Evolutionary conservation across 2,797 vertebrate genomes (phyloP).

Genomic region (Hypotaenidia okinawae): DNA sequence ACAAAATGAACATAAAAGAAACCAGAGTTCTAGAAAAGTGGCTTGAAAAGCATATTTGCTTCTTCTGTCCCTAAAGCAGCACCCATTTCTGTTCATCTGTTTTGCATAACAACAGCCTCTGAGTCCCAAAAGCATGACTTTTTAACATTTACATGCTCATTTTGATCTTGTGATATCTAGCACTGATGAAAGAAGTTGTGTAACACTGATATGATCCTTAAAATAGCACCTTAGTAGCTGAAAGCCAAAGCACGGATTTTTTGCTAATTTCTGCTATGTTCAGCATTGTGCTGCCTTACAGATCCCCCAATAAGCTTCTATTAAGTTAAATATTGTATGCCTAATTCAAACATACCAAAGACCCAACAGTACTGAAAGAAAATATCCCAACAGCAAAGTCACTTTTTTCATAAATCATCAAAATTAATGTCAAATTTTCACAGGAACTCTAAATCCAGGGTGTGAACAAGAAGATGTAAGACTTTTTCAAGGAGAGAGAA

Average conservation of each 20-base stretch:
- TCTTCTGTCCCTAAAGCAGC: background rate
- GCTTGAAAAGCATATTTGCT: background rate
- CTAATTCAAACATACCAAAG: conserved; percentile 1
- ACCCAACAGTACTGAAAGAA: background rate
- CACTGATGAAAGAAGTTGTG: background rate
- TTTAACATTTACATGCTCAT: background rate
- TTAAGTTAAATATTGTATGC: conserved; percentile 10
- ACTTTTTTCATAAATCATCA: background rate
- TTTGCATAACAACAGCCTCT: background rate
- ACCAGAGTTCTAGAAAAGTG: background rate
- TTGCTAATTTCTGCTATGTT: conserved; percentile 28
- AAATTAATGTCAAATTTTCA: background rate
- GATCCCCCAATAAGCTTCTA: background rate
- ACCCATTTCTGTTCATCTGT: background rate
- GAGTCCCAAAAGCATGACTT: background rate
- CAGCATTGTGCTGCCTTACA: background rate
- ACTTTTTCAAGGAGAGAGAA: background rate
- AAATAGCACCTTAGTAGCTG: background rate
- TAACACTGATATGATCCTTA: background rate
- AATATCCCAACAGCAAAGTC: conserved; percentile 24
- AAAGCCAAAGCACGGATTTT: conserved; percentile 4
- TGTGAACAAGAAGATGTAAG: background rate
- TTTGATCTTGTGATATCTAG: background rate
- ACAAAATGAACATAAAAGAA: background rate
- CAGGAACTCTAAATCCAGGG: background rate